A percentile compares a stretch with the other conserved stretches of the same genome.
Conservation (phyloP, 2,797 vertebrate species). For the Merluccius polli region DNA sequence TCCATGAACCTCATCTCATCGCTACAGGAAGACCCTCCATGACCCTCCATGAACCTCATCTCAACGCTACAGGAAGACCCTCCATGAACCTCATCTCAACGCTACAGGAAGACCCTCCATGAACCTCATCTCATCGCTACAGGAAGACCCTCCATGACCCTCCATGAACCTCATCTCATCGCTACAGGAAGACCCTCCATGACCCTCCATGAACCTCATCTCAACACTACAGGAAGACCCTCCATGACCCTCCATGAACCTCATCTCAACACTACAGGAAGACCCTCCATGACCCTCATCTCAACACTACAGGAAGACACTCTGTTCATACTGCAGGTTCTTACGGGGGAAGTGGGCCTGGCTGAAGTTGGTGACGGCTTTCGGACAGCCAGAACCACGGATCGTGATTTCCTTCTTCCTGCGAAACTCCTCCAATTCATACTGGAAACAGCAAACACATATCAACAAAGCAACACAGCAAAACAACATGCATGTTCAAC, state of each 20-base stretch:
- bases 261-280: neutral
- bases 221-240: constrained; percentile 66
- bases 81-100: too few species aligned
- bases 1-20: too few species aligned
- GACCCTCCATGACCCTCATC: neutral
- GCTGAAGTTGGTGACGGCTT: constrained; percentile 81
- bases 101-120: neutral
- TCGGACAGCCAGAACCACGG: constrained; percentile 83
- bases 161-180: too few species aligned
- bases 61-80: neutral
- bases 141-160: neutral
- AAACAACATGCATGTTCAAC: neutral
- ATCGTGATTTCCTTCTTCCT: constrained; percentile 92
- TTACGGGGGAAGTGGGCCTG: constrained; percentile 92
- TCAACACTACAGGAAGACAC: neutral
- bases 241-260: neutral
- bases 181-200: neutral
- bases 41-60: too few species aligned
- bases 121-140: too few species aligned
- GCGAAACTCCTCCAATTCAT: constrained; percentile 85
- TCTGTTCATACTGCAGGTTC: constrained; percentile 28
- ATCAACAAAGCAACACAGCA: too few species aligned
- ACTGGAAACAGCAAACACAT: constrained; percentile 60
- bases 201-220: too few species aligned
- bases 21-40: neutral